Evolutionary conservation across 2,113 vertebrate species (phyloP).

Genomic region (Forbesichthys agassizii): DNA sequence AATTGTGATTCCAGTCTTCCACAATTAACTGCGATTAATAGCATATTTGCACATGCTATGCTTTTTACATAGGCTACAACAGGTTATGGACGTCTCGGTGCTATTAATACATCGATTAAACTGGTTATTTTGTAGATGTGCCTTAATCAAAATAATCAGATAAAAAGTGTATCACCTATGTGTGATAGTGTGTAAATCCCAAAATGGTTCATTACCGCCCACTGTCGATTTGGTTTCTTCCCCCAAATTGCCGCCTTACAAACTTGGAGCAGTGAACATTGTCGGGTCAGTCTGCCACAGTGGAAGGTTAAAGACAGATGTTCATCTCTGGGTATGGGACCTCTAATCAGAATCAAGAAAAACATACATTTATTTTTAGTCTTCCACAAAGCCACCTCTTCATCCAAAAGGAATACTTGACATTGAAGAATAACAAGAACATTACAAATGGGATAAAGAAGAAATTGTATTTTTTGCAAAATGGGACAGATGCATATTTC

Average conservation of each 20-base stretch:
- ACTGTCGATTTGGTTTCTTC: neutral
- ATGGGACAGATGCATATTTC: conserved; percentile 1
- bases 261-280: conserved; percentile 27
- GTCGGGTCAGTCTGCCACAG: conserved; percentile 32
- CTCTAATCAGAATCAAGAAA: conserved; percentile 51
- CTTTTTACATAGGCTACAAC: too few relatives aligned
- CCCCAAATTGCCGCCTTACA: conserved; percentile 32
- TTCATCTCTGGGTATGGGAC: conserved; percentile 67
- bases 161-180: too few relatives aligned
- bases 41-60: too few relatives aligned
- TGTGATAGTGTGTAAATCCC: too few relatives aligned
- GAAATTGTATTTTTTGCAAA: conserved; percentile 3
- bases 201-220: conserved; percentile 33
- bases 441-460: conserved; percentile 63
- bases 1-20: neutral
- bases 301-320: conserved; percentile 28
- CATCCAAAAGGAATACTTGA: conserved; percentile 50
- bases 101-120: too few relatives aligned
- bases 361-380: conserved; percentile 48
- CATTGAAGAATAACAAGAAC: conserved; percentile 29
- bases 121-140: too few relatives aligned
- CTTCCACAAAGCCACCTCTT: conserved; percentile 42
- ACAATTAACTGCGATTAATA: conserved; percentile 1
- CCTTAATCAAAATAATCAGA: too few relatives aligned
- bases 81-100: too few relatives aligned